Conservation (phyloP, 2,888 invertebrate species). For the Heliconius cydno region DNA sequence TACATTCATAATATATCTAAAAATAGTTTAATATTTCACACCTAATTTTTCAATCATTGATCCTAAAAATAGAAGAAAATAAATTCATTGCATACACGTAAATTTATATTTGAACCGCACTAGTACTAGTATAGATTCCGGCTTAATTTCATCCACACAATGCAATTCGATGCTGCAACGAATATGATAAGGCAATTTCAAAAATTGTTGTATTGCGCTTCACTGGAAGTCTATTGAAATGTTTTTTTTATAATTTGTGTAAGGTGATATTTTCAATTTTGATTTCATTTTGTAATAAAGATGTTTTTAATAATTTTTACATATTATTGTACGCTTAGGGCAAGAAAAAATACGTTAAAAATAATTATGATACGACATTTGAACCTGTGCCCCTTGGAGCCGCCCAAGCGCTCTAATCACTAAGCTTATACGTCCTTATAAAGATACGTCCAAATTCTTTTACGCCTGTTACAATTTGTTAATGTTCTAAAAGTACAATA, state of each 20-base stretch:
- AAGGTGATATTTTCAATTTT: not conserved
- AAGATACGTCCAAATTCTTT: too few relatives aligned
- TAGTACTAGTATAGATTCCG: not conserved
- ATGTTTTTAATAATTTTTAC: not conserved
- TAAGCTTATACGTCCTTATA: too few relatives aligned
- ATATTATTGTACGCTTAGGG: too few relatives aligned
- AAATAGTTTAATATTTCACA: too few relatives aligned
- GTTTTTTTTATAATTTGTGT: not conserved
- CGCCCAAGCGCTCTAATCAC: too few relatives aligned
- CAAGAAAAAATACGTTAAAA: too few relatives aligned
- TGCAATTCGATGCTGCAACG: slow-evolving; percentile 23
- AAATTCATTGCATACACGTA: not conserved
- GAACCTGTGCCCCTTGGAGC: too few relatives aligned
- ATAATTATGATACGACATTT: too few relatives aligned
- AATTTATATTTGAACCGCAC: not conserved
- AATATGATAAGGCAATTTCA: slow-evolving; percentile 26
- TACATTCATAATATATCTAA: too few relatives aligned
- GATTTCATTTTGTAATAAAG: not conserved
- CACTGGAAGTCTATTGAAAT: slow-evolving; percentile 11
- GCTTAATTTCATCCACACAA: slow-evolving; percentile 21
- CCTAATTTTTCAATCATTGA: too few relatives aligned
- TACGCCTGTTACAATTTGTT: too few relatives aligned
- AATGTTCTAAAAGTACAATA: too few relatives aligned
- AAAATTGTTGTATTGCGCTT: slow-evolving; percentile 20
- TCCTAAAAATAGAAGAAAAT: not conserved